Evolutionary conservation across 2,113 vertebrate genomes (phyloP).

Genomic region (Ursus arctos): DNA sequence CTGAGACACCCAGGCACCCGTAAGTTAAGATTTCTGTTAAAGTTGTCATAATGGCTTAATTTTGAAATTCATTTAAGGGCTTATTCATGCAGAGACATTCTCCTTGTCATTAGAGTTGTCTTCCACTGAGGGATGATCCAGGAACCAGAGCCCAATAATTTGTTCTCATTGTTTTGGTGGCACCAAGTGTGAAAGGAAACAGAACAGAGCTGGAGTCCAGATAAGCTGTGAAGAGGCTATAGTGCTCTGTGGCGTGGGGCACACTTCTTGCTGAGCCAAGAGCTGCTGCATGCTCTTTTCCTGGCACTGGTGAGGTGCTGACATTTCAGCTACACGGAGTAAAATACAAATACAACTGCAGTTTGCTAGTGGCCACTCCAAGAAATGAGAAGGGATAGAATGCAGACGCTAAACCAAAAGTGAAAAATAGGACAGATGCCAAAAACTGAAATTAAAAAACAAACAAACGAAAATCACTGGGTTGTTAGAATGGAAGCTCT

Average conservation of each 20-base stretch:
- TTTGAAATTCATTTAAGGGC: constrained; percentile 42
- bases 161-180: constrained; percentile 5
- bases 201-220: neutral
- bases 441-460: neutral
- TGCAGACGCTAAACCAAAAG: neutral
- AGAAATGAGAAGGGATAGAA: neutral
- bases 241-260: too few relatives aligned
- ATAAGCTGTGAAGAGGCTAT: neutral
- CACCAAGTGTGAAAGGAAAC: neutral
- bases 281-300: neutral
- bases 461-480: neutral
- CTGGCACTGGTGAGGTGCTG: neutral
- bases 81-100: constrained; percentile 45
- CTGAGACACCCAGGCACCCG: neutral
- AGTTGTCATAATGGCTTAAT: constrained; percentile 57
- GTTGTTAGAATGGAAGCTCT: neutral
- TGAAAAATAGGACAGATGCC: neutral
- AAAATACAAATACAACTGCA: neutral
- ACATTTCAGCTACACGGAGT: neutral
- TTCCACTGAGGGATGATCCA: neutral
- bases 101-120: constrained; percentile 17
- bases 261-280: neutral
- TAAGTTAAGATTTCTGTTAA: constrained; percentile 67
- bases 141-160: neutral
- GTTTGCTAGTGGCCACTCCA: neutral